Base-by-base conservation (phyloP, 2,888 invertebrate genomes). In the Acrobasis suavella region DNA sequence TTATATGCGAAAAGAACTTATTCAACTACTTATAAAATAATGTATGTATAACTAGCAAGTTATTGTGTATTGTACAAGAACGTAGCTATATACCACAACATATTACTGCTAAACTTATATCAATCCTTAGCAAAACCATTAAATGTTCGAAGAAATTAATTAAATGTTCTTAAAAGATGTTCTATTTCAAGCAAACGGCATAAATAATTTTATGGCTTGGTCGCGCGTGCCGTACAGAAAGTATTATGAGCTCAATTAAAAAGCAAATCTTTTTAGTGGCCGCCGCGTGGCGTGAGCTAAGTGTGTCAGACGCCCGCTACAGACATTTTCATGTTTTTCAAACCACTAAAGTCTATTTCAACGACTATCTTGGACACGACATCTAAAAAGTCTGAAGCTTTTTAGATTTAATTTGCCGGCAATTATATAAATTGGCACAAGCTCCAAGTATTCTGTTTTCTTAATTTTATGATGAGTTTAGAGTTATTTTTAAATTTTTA, bases 241-340 rank as follows among this genome's bases (percentile, higher is more conserved):
- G 62, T 64, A 64, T 65, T 58, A 65, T 65, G 51, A 61, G 59
- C 63, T 65, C 68, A 72, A 70, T 70, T 70, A 69, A 62, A 63
- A 60, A 58, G 62, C 54, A 69, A 70, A 67, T 70, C 67, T 70
- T 66, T 66, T 67, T 65, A 60, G 56, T 60, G 62, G 60, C 10
- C 50, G 17, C 37, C 50, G 32, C 63, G 63, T 79, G 68, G 77
- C 81, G 85, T 82, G 80, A 65, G 71, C 63, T 72, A 84, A 86
- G 78, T 84, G 69, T 83, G 85, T 77, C 85, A 85, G 82, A 81
- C 83, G 78, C 75, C 68, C 51, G 46, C 46, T 37, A 15, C 54
- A 15, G n/a, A 42, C 42, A 42, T 56, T 56, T 46, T 56, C 42
- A n/a, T 46, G 56, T 56, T 56, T 17, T 17, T 46, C 17, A 17